phyloP scores from a whole-genome alignment of 2,888 invertebrate genomes.

The Plebejus melissa region DNA sequence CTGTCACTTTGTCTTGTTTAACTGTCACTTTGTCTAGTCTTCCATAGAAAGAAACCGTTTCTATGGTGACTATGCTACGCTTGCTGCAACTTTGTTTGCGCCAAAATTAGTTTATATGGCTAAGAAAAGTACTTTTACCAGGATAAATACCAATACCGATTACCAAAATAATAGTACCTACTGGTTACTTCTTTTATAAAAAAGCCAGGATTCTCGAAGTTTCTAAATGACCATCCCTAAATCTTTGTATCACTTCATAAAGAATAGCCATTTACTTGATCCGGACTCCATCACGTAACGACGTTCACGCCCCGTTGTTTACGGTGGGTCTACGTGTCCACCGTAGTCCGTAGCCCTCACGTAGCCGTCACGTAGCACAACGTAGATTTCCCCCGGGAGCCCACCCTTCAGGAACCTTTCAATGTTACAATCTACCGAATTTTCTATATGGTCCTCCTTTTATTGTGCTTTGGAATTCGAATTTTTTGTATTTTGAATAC shows the following conservation, averaged over 20 bases:
- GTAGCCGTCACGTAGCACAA: slow-evolving; percentile 2
- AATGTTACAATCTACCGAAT: slow-evolving; percentile 5
- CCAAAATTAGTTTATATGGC: too few relatives aligned
- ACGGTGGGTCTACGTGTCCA: slow-evolving; percentile 6
- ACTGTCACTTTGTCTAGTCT: too few relatives aligned
- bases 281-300: slow-evolving; percentile 1
- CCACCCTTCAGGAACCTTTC: slow-evolving; percentile 3
- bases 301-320: slow-evolving; percentile 13
- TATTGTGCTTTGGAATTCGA: neutral
- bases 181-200: neutral
- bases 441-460: neutral
- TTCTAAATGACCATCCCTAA: neutral
- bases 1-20: too few relatives aligned
- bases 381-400: slow-evolving; percentile 2
- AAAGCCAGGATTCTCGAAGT: neutral
- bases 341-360: slow-evolving; percentile 1
- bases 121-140: too few relatives aligned
- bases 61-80: too few relatives aligned
- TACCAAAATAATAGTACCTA: too few relatives aligned
- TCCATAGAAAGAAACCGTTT: too few relatives aligned
- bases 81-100: too few relatives aligned
- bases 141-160: too few relatives aligned
- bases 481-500: neutral
- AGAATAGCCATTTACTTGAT: neutral
- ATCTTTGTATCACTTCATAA: neutral